A percentile compares a stretch with the other conserved stretches of the same genome.
Conservation (phyloP, 1,140 invertebrate species). For the Brachionus paranguensis region DNA sequence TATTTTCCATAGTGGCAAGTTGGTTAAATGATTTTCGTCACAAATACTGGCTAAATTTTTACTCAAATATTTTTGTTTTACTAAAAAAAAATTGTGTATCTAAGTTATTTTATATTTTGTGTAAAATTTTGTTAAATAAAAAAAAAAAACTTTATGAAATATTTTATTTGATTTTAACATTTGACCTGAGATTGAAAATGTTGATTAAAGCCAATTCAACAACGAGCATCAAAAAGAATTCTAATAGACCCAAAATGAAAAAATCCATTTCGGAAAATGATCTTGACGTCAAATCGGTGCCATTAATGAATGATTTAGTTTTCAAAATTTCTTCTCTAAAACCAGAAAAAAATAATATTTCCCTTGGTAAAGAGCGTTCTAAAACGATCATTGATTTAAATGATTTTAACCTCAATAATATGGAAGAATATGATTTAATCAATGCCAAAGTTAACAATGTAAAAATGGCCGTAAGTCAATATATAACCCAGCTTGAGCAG, state of each 20-base stretch:
- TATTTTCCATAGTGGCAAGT: neutral
- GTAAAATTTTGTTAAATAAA: neutral
- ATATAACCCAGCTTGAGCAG: neutral
- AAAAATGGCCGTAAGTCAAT: neutral
- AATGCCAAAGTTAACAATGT: neutral
- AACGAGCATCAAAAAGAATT: neutral
- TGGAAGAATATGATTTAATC: neutral
- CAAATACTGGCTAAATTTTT: neutral
- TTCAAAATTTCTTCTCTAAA: neutral
- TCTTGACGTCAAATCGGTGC: neutral
- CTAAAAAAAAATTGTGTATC: neutral
- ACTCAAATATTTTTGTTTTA: neutral
- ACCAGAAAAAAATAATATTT: neutral
- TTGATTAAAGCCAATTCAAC: neutral
- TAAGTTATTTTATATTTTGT: conserved; percentile 6
- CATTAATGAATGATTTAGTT: neutral
- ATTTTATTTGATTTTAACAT: neutral
- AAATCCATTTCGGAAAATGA: neutral
- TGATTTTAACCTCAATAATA: neutral
- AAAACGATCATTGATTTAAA: neutral
- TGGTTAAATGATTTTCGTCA: neutral
- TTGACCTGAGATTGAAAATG: neutral
- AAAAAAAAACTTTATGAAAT: neutral
- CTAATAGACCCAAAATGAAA: neutral
- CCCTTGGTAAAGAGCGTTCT: neutral